Base-by-base conservation (phyloP, 2,113 vertebrate species). In the Oryzias melastigma region DNA sequence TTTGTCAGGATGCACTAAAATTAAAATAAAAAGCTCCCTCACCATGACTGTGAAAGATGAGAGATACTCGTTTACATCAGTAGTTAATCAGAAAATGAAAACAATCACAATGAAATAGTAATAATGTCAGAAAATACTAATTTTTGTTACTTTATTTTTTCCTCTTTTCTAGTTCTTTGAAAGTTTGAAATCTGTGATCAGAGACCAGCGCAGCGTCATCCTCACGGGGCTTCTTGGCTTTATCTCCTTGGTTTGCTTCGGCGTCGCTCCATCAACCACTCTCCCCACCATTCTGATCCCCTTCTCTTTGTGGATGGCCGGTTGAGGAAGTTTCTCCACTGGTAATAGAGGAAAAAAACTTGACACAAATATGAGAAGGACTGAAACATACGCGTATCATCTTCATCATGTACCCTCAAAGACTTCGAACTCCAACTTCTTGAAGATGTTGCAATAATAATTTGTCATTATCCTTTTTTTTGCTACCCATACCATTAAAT, bases 231-330 rank as follows among this genome's bases (percentile, higher is more conserved):
- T 94, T 10, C 86, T 96, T 70, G 95, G 96, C 82, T 42, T 96
- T 14, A 73, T 86, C 4, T 93, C 91, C 13, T 93, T 95, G 10
- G 6, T 92, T 50, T 95, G 65, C 62, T 91, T 93, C 2, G 96
- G 97, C 15, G 56, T 94, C 83, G 90, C 91, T 7, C 91, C 92
- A 5, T 93, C 87, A 24, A 94, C 94, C 19, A 92, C 94, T 0
- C 87, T 98, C 51, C 95, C 93, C 56, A 94, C 95, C 8, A 80
- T 96, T 61, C 78, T 97, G 15, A 85, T 98, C 59, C 92, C 95
- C 1, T 97, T 98, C 79, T 87, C 86, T 8, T 75, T 99, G 48
- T 98, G 96, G 96, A 97, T 99, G 94, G 95, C 93, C 42, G 92
- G 95, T 64, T 98, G 81, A 91, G 57, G 20, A 7, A 12, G 15